Evolutionary conservation across 2,113 vertebrate species (phyloP).

Genomic region (Podarcis muralis): DNA sequence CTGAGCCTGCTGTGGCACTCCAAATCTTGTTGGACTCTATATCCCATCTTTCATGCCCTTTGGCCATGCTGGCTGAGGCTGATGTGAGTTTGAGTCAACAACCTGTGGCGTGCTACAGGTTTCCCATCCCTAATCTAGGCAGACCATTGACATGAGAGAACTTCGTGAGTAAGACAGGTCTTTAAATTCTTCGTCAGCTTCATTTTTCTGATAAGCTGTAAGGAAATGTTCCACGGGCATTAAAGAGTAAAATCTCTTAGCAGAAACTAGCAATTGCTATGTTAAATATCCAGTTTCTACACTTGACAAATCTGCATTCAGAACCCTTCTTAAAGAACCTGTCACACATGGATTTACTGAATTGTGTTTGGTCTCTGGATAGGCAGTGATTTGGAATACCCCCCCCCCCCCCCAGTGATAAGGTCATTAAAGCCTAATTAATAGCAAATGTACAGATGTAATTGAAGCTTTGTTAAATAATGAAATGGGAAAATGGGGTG

Average conservation of each 20-base stretch:
- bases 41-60: too few relatives aligned
- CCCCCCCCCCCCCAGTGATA: conserved; percentile 10
- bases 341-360: neutral
- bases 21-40: too few relatives aligned
- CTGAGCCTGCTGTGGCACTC: too few relatives aligned
- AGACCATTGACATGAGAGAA: neutral
- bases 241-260: neutral
- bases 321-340: conserved; percentile 5
- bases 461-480: conserved; percentile 28
- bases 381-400: conserved; percentile 1
- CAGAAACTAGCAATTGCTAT: neutral
- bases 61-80: too few relatives aligned
- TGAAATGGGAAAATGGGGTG: neutral
- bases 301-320: neutral
- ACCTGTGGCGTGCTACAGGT: too few relatives aligned
- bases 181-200: neutral
- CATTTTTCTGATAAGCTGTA: neutral
- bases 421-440: conserved; percentile 44
- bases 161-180: neutral
- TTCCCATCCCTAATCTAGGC: too few relatives aligned
- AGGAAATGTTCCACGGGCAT: neutral
- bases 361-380: neutral
- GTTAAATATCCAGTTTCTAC: neutral
- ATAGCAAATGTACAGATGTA: conserved; percentile 41
- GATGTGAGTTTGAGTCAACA: too few relatives aligned